Evolutionary conservation across 2,797 vertebrate species (phyloP).

Genomic region (Taenioides sp.): DNA sequence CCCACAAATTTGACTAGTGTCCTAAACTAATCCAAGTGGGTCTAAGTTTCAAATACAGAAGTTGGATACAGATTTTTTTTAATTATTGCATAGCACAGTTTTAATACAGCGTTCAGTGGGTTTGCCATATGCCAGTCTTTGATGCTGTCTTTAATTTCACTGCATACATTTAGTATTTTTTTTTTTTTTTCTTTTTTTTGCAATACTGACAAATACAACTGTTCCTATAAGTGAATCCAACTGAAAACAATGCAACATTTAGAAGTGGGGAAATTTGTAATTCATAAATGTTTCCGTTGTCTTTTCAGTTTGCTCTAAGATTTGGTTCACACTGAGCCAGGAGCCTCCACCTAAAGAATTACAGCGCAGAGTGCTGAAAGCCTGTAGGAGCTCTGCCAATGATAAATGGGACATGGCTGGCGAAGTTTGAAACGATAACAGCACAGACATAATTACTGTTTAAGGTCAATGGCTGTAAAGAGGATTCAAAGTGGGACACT

Average conservation of each 20-base stretch:
- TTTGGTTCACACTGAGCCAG: not conserved
- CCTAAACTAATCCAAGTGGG: not conserved
- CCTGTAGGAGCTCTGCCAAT: not conserved
- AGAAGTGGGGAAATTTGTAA: not conserved
- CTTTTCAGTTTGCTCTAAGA: not conserved
- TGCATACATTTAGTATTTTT: not conserved
- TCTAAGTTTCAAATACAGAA: not conserved
- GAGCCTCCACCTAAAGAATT: not conserved
- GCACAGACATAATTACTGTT: slow-evolving; percentile 2
- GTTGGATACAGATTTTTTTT: not conserved
- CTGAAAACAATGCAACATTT: not conserved
- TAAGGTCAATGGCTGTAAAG: not conserved
- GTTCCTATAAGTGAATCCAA: not conserved
- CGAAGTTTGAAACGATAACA: slow-evolving; percentile 13
- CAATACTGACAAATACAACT: not conserved
- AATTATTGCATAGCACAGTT: no score
- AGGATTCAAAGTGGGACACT: not conserved
- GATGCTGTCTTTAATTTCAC: not conserved
- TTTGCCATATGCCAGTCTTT: not conserved
- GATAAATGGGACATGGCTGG: not conserved
- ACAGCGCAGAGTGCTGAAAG: not conserved
- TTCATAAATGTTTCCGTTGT: not conserved
- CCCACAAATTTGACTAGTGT: no score
- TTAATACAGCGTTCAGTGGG: not conserved
- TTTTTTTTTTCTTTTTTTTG: no score